Conservation (phyloP, 2,113 vertebrate genomes). For the Cyrtonyx montezumae region DNA sequence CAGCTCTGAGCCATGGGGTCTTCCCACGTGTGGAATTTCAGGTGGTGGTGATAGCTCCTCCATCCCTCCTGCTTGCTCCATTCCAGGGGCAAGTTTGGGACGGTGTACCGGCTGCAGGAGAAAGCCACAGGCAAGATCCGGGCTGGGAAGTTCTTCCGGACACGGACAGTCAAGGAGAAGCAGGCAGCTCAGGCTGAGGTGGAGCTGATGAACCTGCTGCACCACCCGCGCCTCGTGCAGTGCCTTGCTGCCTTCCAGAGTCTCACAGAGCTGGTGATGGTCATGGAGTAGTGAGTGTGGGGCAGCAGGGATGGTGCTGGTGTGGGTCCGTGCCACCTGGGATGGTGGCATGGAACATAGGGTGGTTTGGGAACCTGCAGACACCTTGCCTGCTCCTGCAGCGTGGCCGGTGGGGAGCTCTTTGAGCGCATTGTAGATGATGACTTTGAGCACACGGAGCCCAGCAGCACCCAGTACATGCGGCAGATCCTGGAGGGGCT, state of each 20-base stretch:
- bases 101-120: constrained; percentile 82
- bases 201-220: constrained; percentile 85
- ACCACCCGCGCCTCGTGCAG: constrained; percentile 85
- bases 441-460: constrained; percentile 88
- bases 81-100: constrained; percentile 85
- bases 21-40: not conserved
- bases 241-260: constrained; percentile 84
- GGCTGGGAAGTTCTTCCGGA: constrained; percentile 87
- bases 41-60: not conserved
- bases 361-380: not conserved
- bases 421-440: constrained; percentile 87
- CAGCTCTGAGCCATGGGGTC: fast-evolving
- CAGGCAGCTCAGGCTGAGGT: constrained; percentile 79
- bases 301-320: not conserved
- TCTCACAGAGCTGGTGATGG: constrained; percentile 79
- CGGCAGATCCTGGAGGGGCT: constrained; percentile 88
- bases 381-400: constrained; percentile 2
- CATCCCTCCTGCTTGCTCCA: not conserved
- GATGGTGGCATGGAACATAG: not conserved
- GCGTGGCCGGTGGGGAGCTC: constrained; percentile 87
- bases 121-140: constrained; percentile 77
- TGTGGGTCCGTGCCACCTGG: not conserved
- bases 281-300: constrained; percentile 89
- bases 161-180: constrained; percentile 72
- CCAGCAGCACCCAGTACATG: constrained; percentile 84